Evolutionary conservation across 2,888 invertebrate genomes (phyloP).

Genomic region (Drosophila neutralis): DNA sequence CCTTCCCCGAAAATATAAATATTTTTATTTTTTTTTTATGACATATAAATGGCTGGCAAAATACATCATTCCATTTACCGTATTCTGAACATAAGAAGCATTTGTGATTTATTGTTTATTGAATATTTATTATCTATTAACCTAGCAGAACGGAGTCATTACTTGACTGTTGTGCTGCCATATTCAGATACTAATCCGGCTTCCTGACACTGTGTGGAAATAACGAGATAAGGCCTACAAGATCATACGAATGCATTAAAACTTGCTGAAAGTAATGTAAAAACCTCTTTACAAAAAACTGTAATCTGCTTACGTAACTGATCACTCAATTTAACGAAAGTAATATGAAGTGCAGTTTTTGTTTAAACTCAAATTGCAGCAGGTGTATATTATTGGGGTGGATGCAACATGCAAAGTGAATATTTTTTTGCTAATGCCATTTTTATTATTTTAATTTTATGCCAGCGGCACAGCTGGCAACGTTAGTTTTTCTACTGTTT

Average conservation of each 20-base stretch:
- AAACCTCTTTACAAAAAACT: not conserved
- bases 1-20: not conserved
- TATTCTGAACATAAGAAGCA: not conserved
- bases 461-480: constrained; percentile 31
- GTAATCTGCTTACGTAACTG: not conserved
- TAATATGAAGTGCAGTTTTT: constrained; percentile 1
- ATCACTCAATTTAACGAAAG: constrained; percentile 35
- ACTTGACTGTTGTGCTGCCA: not conserved
- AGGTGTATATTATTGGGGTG: not conserved
- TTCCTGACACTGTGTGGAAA: fast-evolving
- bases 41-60: not conserved
- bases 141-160: no score
- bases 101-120: not conserved
- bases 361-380: constrained; percentile 5
- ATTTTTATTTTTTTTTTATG: not conserved
- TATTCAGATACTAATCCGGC: not conserved
- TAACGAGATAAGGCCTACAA: not conserved
- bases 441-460: constrained; percentile 24
- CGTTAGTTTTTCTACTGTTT: not conserved
- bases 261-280: no score
- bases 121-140: not conserved
- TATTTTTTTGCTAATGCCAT: not conserved
- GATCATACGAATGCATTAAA: no score
- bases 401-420: not conserved
- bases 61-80: not conserved